phyloP scores from a whole-genome alignment of 2,797 vertebrate genomes.

The Premnoplex brunnescens region DNA sequence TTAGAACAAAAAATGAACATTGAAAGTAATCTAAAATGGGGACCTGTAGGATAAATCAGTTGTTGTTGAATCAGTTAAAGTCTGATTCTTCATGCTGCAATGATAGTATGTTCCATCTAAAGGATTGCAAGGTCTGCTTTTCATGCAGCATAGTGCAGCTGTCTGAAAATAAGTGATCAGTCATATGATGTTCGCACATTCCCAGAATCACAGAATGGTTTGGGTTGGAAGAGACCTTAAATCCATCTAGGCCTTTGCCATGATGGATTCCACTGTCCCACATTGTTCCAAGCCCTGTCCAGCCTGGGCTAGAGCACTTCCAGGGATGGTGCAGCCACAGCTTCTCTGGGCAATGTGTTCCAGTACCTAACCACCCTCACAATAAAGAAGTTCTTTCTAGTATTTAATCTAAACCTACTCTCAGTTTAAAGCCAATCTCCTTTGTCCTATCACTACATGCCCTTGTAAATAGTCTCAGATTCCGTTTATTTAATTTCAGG shows the following conservation, averaged over 20 bases:
- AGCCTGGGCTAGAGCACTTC: background rate
- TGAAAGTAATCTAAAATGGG: background rate
- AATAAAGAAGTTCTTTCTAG: background rate
- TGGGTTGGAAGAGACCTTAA: background rate
- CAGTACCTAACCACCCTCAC: background rate
- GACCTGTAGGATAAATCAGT: background rate
- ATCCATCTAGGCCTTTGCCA: background rate
- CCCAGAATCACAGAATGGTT: background rate
- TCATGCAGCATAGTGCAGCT: background rate
- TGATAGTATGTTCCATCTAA: background rate
- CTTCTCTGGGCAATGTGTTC: background rate
- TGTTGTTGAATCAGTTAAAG: background rate
- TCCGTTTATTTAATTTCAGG: constrained; percentile 75
- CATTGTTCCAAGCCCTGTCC: background rate
- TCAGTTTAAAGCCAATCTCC: background rate
- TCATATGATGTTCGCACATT: background rate
- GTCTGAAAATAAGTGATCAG: background rate
- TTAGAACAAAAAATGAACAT: background rate
- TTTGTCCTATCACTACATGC: background rate
- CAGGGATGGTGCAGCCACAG: background rate
- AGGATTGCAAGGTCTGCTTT: background rate
- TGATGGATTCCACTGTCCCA: background rate
- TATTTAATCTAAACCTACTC: background rate
- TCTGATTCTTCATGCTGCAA: background rate
- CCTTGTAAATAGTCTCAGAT: background rate